These are phyloP conservation scores for Lutraria lutraria DNA, from an alignment of 2,888 invertebrate species.

Conservation along the genomic window DNA sequence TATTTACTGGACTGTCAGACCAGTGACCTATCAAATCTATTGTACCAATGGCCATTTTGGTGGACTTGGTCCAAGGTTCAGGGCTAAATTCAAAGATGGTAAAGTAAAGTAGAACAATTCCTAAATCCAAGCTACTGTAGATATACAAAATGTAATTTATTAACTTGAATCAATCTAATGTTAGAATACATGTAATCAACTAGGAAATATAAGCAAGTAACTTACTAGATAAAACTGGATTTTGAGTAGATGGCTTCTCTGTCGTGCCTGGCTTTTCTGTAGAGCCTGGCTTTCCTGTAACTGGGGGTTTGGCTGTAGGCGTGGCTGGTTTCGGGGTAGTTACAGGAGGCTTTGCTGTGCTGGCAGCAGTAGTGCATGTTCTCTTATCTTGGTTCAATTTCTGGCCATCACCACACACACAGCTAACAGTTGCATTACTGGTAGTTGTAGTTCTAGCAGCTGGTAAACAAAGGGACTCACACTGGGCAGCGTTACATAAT, in stretches of 20 bases:
- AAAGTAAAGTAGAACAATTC: too few relatives aligned
- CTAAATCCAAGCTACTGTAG: too few relatives aligned
- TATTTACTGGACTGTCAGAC: too few relatives aligned
- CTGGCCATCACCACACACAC: conserved; percentile 59
- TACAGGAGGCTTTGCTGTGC: conserved; percentile 26
- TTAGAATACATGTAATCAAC: too few relatives aligned
- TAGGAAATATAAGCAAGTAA: not conserved
- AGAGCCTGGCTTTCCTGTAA: conserved; percentile 34
- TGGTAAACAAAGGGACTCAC: conserved; percentile 61
- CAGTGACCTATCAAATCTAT: too few relatives aligned
- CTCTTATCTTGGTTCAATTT: conserved; percentile 41
- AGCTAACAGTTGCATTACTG: conserved; percentile 44
- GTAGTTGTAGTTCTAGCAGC: conserved; percentile 11
- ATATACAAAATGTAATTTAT: too few relatives aligned
- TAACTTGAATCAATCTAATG: too few relatives aligned
- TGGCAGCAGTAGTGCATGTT: conserved; percentile 38
- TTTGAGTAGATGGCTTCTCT: conserved; percentile 24
- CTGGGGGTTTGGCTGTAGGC: not conserved
- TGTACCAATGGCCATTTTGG: too few relatives aligned
- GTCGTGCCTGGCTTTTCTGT: conserved; percentile 20
- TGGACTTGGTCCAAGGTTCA: too few relatives aligned
- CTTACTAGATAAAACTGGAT: not conserved
- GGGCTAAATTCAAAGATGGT: too few relatives aligned
- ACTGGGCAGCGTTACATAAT: conserved; percentile 48
- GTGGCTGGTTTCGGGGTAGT: conserved; percentile 21